phyloP scores from a whole-genome alignment of 2,888 invertebrate species.

The Achlya flavicornis region DNA sequence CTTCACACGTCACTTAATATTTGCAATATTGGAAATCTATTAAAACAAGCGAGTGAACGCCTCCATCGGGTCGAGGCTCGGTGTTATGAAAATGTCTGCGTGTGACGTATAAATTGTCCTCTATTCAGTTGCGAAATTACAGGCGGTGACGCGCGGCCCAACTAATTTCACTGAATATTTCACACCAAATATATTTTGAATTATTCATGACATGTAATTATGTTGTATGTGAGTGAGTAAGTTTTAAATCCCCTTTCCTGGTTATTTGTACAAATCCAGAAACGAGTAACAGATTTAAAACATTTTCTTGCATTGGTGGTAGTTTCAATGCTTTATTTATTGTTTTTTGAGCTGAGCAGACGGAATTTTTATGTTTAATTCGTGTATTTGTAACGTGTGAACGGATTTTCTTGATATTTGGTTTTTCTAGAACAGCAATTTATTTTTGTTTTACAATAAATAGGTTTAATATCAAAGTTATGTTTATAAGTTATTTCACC shows the following conservation, averaged over 20 bases:
- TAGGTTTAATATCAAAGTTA: no score
- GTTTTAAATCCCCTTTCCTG: neutral
- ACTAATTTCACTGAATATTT: slow-evolving; percentile 65
- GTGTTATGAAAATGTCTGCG: slow-evolving; percentile 50
- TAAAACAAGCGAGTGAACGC: neutral
- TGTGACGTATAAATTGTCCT: slow-evolving; percentile 79
- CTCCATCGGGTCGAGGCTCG: neutral
- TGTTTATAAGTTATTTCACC: no score
- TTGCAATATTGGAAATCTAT: neutral
- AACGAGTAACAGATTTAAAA: no score
- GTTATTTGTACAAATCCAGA: neutral
- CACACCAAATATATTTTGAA: slow-evolving; percentile 5
- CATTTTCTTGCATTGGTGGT: no score
- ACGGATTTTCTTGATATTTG: no score
- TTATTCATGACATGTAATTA: neutral
- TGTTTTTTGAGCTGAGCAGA: no score
- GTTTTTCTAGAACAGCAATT: no score
- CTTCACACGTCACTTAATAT: neutral
- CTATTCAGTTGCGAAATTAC: slow-evolving; percentile 80
- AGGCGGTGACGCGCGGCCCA: slow-evolving; percentile 57
- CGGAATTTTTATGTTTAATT: no score
- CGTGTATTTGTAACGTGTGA: no score
- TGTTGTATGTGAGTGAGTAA: neutral
- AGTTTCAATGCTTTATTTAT: no score
- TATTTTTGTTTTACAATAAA: no score